A percentile compares a stretch with the other conserved stretches of the same genome.
These are phyloP conservation scores for Typhlichthys subterraneus DNA, from an alignment of 2,797 vertebrate genomes.

Conservation along the genomic window DNA sequence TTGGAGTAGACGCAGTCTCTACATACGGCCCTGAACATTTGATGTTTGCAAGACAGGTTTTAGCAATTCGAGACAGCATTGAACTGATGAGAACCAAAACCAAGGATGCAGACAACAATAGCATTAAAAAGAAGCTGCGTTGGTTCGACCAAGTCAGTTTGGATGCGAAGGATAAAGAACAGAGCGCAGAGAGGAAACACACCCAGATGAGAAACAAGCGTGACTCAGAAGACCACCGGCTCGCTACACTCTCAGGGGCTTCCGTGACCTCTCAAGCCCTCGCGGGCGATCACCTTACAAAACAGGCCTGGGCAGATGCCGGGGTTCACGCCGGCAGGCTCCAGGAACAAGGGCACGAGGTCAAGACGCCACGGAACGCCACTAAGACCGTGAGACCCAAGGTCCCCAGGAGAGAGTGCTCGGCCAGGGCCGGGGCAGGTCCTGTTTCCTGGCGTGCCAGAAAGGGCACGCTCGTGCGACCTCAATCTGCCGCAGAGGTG, in stretches of 20 bases:
- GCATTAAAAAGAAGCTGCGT: constrained; percentile 80
- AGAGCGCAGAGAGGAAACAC: constrained; percentile 27
- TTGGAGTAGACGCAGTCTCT: constrained; percentile 47
- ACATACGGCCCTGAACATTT: constrained; percentile 58
- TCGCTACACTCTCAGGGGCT: constrained; percentile 48
- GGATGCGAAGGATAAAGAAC: constrained; percentile 41
- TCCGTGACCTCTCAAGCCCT: constrained; percentile 56
- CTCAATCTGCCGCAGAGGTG: constrained; percentile 76
- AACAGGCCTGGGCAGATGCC: constrained; percentile 82
- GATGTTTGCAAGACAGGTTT: constrained; percentile 72
- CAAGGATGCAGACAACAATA: constrained; percentile 66
- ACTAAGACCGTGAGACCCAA: constrained; percentile 58
- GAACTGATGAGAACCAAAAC: constrained; percentile 81
- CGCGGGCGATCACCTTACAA: constrained; percentile 72
- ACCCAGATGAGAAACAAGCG: constrained; percentile 29
- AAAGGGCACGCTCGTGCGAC: constrained; percentile 75
- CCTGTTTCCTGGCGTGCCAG: constrained; percentile 63
- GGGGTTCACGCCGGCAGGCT: constrained; percentile 72
- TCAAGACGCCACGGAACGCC: constrained; percentile 61
- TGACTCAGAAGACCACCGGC: constrained; percentile 61
- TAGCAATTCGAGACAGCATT: constrained; percentile 85
- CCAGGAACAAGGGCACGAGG: constrained; percentile 45
- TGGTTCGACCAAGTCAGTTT: constrained; percentile 85
- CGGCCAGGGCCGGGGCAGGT: constrained; percentile 56
- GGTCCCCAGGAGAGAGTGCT: constrained; percentile 64